Evolutionary conservation across 2,888 invertebrate genomes (phyloP), one percentile per base, ranked within the genome.

Genomic region (Sphaerophoria taeniata): DNA sequence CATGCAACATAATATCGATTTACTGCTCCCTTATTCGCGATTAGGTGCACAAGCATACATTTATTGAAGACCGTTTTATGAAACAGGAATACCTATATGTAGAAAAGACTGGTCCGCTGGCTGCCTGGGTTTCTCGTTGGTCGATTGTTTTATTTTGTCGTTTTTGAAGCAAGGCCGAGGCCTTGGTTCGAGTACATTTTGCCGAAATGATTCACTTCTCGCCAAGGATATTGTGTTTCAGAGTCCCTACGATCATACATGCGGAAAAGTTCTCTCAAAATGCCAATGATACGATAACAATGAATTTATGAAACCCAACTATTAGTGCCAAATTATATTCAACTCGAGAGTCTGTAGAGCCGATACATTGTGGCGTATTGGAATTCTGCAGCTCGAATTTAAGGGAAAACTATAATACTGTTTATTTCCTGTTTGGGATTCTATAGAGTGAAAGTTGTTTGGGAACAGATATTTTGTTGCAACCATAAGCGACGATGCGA

Each of bases 1-100:
- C 85, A 85, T 85, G 85, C 85, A 85, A 77, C 85, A 80, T 80
- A 85, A 76, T 81, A 85, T 85, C 81, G 85, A 85, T 85, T 85
- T 81, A 53, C 51, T 53, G 58, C 31, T 36, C 63, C 67, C 74
- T 61, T 76, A 70, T 70, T 76, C 71, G 65, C 75, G 84, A 80
- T 84, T 79, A 84, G 84, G 69, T 71, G 67, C 76, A 72, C 77
- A 69, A 16, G 9, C 43, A 6, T 9, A 43, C 43, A 43, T 11
- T 12, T 43, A 43, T 3, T 11, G 9, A 43, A 2, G 0, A 7
- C 11, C 43, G 45, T 4, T 39, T 12, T 6, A 47, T 16, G 12
- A 31, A 45, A 36, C 24, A n/a, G 49, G 5, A 11, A 14, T 58
- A n/a, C n/a, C n/a, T n/a, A 24, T 24, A 2, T 24, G 24, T 24